Percentiles rank a stretch among this genome's conserved stretches.
Conservation (phyloP, 2,888 invertebrate species). For the Eupithecia pulchellata region DNA sequence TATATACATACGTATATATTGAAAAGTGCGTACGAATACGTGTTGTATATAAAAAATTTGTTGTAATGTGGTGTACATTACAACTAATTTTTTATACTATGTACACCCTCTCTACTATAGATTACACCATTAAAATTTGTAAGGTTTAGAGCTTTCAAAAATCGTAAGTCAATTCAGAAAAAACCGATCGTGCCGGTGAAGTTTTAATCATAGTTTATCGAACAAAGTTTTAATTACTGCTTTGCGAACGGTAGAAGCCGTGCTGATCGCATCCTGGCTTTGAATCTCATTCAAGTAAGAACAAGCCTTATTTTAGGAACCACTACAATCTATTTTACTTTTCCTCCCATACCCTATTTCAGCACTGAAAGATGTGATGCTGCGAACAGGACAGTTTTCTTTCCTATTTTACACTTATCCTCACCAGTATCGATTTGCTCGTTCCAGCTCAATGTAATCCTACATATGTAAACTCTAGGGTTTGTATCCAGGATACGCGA, state of each 20-base stretch:
- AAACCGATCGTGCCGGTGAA: conserved; percentile 50
- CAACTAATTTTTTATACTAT: background rate
- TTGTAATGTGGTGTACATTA: no score
- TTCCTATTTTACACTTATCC: background rate
- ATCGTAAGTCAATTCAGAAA: conserved; percentile 49
- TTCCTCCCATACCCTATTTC: background rate
- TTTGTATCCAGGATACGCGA: background rate
- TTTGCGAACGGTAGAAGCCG: conserved; percentile 44
- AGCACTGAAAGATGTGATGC: background rate
- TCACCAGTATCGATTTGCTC: background rate
- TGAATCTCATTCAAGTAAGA: conserved; percentile 46
- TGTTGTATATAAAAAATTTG: no score
- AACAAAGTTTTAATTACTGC: conserved; percentile 68
- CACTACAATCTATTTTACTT: no score
- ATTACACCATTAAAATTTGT: background rate
- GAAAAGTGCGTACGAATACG: no score
- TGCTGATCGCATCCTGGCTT: conserved; percentile 55
- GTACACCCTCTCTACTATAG: background rate
- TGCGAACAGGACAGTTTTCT: background rate
- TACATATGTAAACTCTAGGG: background rate
- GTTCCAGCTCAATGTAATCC: background rate
- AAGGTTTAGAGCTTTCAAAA: conserved; percentile 40
- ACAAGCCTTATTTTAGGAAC: background rate
- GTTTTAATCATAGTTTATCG: conserved; percentile 69
- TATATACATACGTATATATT: no score